phyloP scores from a whole-genome alignment of 2,113 vertebrate species.

The Podarcis raffonei region DNA sequence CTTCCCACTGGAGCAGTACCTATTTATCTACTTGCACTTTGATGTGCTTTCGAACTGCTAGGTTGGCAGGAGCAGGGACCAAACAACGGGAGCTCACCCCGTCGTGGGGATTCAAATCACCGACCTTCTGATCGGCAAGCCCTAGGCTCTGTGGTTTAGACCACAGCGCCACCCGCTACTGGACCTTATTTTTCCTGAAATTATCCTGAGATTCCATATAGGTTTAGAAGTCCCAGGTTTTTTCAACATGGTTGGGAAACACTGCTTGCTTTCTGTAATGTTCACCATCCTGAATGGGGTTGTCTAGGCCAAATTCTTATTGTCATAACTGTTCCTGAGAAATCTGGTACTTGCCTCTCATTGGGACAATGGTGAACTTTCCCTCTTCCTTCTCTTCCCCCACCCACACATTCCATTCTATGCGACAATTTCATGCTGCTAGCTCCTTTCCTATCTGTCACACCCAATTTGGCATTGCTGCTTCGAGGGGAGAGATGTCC shows the following conservation, averaged over 20 bases:
- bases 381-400: not conserved
- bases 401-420: constrained; percentile 4
- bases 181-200: not conserved
- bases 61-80: no score
- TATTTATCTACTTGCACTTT: no score
- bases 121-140: no score
- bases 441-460: constrained; percentile 23
- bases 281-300: not conserved
- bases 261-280: not conserved
- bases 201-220: not conserved
- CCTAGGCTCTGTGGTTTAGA: no score
- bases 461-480: constrained; percentile 31
- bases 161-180: not conserved
- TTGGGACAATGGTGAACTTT: not conserved
- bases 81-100: no score
- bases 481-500: constrained; percentile 24
- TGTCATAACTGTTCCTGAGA: not conserved
- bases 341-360: not conserved
- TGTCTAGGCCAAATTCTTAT: not conserved
- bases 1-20: no score
- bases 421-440: constrained; percentile 22
- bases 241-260: not conserved
- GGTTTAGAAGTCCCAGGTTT: not conserved
- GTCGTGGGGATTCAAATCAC: no score
- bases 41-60: no score